Percentiles rank a stretch among this genome's conserved stretches.
phyloP scores from a whole-genome alignment of 2,113 vertebrate species.

The Electrona antarctica region DNA sequence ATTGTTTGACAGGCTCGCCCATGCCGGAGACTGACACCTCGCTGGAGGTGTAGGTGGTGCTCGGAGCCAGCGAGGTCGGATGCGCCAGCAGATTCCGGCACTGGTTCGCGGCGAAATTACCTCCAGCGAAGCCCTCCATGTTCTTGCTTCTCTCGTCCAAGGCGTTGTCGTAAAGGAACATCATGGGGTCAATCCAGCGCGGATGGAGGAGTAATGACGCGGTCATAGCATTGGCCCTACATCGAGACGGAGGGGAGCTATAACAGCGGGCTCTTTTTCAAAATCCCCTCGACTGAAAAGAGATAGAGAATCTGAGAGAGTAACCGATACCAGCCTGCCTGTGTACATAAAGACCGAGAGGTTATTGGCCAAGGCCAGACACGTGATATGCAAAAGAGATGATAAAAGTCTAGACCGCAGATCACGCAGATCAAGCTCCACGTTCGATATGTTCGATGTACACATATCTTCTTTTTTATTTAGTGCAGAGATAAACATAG shows the following conservation, averaged over 20 bases:
- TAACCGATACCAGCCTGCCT: conserved; percentile 86
- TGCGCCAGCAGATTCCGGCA: conserved; percentile 97
- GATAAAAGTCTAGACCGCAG: conserved; percentile 83
- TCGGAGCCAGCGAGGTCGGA: conserved; percentile 89
- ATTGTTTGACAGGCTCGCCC: conserved; percentile 94
- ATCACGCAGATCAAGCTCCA: conserved; percentile 72
- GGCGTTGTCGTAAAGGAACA: conserved; percentile 98
- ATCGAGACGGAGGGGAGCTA: conserved; percentile 83
- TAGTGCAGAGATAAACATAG: too few species aligned
- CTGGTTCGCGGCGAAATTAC: conserved; percentile 92
- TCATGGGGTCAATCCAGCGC: conserved; percentile 98
- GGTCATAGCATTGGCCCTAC: conserved; percentile 97
- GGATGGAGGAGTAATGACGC: conserved; percentile 97
- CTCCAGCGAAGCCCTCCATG: conserved; percentile 93
- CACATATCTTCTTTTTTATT: background rate
- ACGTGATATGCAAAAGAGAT: conserved; percentile 96
- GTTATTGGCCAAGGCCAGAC: conserved; percentile 86
- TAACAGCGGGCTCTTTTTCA: conserved; percentile 87
- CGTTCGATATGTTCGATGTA: conserved; percentile 14
- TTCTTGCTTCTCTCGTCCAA: conserved; percentile 95
- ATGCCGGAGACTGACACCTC: conserved; percentile 89
- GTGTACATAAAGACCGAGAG: conserved; percentile 82
- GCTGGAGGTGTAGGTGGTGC: conserved; percentile 83
- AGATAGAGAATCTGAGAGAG: conserved; percentile 84
- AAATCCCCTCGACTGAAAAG: conserved; percentile 95